These are phyloP conservation scores for Lateolabrax maculatus DNA, from an alignment of 2,797 vertebrate genomes.

Conservation along the genomic window DNA sequence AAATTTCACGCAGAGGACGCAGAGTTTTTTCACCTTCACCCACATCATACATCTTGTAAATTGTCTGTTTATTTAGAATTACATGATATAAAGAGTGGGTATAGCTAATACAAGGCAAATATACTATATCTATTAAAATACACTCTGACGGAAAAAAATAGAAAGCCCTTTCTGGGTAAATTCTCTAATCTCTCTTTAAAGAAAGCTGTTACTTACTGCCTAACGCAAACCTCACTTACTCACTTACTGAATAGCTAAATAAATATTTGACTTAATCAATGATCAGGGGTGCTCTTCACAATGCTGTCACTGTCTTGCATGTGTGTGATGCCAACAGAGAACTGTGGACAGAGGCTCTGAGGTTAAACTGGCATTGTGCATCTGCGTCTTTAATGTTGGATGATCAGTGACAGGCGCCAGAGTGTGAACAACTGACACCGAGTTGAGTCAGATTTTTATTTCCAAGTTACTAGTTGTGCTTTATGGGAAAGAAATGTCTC, in stretches of 20 bases:
- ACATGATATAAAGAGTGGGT: not conserved
- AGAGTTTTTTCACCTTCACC: not conserved
- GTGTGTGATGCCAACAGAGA: slow-evolving; percentile 41
- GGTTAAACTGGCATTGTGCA: slow-evolving; percentile 45
- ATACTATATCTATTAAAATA: not conserved
- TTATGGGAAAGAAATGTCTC: not conserved
- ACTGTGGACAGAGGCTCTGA: slow-evolving; percentile 20
- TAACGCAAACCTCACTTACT: slow-evolving; percentile 13
- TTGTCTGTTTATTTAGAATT: not conserved
- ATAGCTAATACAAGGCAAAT: not conserved
- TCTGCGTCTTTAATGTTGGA: slow-evolving; percentile 5
- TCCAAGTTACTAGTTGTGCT: not conserved
- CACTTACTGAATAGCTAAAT: slow-evolving; percentile 15
- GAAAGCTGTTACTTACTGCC: no score
- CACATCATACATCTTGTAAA: not conserved
- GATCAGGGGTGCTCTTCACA: slow-evolving; percentile 39
- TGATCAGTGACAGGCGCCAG: slow-evolving; percentile 31
- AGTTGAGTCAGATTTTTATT: not conserved
- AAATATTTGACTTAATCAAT: slow-evolving; percentile 68
- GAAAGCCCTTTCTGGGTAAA: not conserved
- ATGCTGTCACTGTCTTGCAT: slow-evolving; percentile 38
- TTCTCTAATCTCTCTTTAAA: slow-evolving; percentile 21
- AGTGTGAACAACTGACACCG: slow-evolving; percentile 13
- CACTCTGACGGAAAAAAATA: not conserved
- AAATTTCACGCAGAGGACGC: not conserved